These are phyloP conservation scores for Scaptomyza parva DNA, from an alignment of 2,888 invertebrate species.

Conservation along the genomic window DNA sequence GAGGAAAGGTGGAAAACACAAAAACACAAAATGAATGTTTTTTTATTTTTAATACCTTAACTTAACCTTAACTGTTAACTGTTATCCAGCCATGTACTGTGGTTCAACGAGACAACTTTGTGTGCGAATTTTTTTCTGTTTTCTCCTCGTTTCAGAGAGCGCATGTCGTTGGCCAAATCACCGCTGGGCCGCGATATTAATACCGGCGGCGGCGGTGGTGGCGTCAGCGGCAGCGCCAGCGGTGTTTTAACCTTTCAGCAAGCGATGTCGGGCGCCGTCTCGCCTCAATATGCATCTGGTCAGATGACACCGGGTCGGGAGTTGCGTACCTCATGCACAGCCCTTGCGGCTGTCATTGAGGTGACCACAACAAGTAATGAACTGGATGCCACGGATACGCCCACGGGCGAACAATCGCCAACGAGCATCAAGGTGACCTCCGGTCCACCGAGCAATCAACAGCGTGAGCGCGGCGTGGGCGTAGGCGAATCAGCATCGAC, in stretches of 20 bases:
- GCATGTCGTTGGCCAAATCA: conserved; percentile 78
- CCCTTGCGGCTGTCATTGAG: conserved; percentile 67
- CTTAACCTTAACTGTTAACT: too few relatives aligned
- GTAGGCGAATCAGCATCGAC: conserved; percentile 37
- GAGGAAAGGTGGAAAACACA: neutral
- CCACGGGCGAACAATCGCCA: conserved; percentile 33
- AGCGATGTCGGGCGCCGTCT: conserved; percentile 84
- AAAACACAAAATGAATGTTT: too few relatives aligned
- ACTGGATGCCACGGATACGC: conserved; percentile 42
- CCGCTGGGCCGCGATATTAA: conserved; percentile 62
- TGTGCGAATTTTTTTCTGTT: neutral
- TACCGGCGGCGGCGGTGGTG: conserved; percentile 76
- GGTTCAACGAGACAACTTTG: conserved; percentile 14
- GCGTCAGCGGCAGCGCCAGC: too few relatives aligned
- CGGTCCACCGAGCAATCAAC: conserved; percentile 17
- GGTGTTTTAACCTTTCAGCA: conserved; percentile 84
- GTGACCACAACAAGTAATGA: conserved; percentile 61
- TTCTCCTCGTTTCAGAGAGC: conserved; percentile 73
- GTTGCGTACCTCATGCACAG: conserved; percentile 48
- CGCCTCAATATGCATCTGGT: conserved; percentile 76
- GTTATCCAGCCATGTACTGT: neutral
- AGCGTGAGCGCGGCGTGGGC: conserved; percentile 54
- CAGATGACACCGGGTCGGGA: conserved; percentile 7
- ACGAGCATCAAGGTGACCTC: neutral
- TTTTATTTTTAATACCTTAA: too few relatives aligned